These are phyloP conservation scores for Aphelocoma californica DNA, from an alignment of 2,797 vertebrate species.

Conservation along the genomic window DNA sequence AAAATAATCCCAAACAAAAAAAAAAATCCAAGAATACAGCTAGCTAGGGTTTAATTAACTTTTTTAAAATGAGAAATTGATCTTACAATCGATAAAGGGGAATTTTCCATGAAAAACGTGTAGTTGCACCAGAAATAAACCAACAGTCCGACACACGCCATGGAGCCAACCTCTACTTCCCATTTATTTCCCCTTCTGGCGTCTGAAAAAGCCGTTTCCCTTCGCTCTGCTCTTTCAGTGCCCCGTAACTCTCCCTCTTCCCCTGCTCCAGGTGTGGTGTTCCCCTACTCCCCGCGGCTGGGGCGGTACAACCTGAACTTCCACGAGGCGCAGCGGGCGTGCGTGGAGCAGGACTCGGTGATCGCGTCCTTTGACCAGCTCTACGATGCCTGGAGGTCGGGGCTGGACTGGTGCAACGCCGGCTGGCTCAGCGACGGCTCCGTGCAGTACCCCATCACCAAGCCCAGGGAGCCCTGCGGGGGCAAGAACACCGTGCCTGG, in stretches of 20 bases:
- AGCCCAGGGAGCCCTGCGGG: slow-evolving; percentile 88
- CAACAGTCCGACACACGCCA: accelerated
- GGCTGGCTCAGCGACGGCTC: slow-evolving; percentile 94
- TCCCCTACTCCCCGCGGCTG: slow-evolving; percentile 84
- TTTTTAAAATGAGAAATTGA: background rate
- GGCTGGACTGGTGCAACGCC: slow-evolving; percentile 98
- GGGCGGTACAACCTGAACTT: slow-evolving; percentile 93
- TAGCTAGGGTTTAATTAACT: background rate
- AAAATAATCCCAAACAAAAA: background rate
- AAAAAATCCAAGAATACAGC: background rate
- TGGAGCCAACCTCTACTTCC: background rate
- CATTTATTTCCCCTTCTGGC: background rate
- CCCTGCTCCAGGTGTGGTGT: slow-evolving; percentile 85
- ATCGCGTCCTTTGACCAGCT: slow-evolving; percentile 90
- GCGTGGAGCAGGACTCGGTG: slow-evolving; percentile 82
- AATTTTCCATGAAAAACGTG: background rate
- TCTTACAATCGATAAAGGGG: background rate
- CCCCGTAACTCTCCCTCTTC: background rate
- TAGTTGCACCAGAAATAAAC: background rate
- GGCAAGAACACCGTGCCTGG: slow-evolving; percentile 83
- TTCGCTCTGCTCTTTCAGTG: background rate
- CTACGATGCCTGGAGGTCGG: slow-evolving; percentile 83
- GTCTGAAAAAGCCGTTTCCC: background rate
- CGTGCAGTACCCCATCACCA: slow-evolving; percentile 93
- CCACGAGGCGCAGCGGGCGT: slow-evolving; percentile 80